phyloP scores from a whole-genome alignment of 1,140 invertebrate species.

The Aphelenchoides avenae region DNA sequence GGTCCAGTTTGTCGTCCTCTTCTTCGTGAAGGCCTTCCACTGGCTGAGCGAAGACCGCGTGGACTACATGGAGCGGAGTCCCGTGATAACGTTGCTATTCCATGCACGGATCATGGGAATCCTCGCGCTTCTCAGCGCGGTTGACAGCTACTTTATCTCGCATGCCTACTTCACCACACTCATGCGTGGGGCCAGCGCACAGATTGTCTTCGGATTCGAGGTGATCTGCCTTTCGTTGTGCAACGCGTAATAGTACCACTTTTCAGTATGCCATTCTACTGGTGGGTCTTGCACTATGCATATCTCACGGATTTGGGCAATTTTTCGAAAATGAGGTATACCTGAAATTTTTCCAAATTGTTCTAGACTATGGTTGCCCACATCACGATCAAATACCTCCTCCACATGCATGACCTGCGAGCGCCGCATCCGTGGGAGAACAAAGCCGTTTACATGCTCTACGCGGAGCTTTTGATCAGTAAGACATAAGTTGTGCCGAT shows the following conservation, averaged over 20 bases:
- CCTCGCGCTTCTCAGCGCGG: conserved; percentile 72
- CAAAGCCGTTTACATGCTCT: conserved; percentile 92
- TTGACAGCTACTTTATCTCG: conserved; percentile 84
- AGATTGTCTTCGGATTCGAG: conserved; percentile 98
- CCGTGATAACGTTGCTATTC: conserved; percentile 89
- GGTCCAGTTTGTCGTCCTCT: conserved; percentile 86
- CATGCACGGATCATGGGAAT: conserved; percentile 83
- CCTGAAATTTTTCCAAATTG: no score
- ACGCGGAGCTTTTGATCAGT: conserved; percentile 92
- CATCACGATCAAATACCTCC: conserved; percentile 82
- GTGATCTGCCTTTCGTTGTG: conserved; percentile 49
- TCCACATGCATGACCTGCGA: conserved; percentile 62
- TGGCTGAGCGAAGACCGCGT: conserved; percentile 98
- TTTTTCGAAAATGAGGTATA: no score
- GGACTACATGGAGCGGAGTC: conserved; percentile 99
- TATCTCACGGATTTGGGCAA: no score
- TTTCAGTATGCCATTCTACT: conserved; percentile 85
- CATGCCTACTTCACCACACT: conserved; percentile 92
- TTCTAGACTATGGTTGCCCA: conserved; percentile 90
- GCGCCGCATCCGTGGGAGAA: conserved; percentile 98
- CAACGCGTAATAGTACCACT: not conserved
- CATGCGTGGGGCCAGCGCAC: conserved; percentile 87
- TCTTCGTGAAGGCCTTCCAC: conserved; percentile 98
- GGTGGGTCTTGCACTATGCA: no score
- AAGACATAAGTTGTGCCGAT: conserved; percentile 61